Evolutionary conservation across 2,113 vertebrate species (phyloP).

Genomic region (Entomyzon cyanotis): DNA sequence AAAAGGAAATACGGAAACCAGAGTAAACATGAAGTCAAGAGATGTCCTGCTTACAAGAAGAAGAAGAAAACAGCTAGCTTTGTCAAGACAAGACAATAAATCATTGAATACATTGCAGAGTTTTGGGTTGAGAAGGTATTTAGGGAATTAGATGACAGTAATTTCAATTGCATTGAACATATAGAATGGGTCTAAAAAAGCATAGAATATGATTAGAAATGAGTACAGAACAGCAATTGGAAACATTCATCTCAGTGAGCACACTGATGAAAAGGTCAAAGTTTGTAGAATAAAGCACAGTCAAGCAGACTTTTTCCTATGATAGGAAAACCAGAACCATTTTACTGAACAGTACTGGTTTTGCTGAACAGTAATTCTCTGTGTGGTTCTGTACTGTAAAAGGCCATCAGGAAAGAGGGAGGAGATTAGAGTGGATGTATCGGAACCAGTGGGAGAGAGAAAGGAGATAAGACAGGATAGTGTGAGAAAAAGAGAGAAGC

Average conservation of each 20-base stretch:
- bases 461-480: not conserved
- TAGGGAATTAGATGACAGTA: not conserved
- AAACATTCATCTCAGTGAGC: not conserved
- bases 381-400: not conserved
- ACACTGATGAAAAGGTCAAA: not conserved
- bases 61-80: not conserved
- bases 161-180: not conserved
- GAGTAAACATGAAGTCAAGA: not conserved
- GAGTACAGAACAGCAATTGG: not conserved
- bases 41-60: not conserved
- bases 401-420: not conserved
- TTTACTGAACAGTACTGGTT: not conserved
- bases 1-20: not conserved
- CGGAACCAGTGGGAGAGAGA: not conserved
- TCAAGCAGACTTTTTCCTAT: not conserved
- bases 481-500: not conserved
- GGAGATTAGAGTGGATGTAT: not conserved
- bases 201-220: not conserved
- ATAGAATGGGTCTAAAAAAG: not conserved
- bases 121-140: not conserved
- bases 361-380: not conserved
- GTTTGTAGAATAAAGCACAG: not conserved
- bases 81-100: not conserved
- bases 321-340: not conserved
- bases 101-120: not conserved